phyloP scores from a whole-genome alignment of 2,113 vertebrate genomes.

The Leptocoma aspasia region DNA sequence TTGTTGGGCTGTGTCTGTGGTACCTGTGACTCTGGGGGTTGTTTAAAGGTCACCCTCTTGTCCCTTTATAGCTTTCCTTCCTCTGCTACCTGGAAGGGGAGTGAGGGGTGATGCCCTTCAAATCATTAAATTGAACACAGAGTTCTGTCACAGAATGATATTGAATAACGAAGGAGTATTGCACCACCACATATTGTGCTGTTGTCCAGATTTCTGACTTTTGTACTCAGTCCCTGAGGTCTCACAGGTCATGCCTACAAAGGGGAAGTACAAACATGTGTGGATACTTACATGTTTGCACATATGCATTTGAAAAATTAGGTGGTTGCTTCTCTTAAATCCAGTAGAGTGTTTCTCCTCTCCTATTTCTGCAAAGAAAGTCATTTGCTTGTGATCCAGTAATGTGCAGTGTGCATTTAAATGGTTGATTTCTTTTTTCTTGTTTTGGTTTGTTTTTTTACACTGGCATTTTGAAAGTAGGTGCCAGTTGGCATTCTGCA shows the following conservation, averaged over 20 bases:
- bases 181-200: background rate
- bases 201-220: background rate
- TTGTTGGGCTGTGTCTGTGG: background rate
- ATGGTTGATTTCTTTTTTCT: background rate
- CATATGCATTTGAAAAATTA: fast-evolving
- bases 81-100: background rate
- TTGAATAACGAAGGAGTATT: background rate
- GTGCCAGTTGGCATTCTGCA: conserved; percentile 58
- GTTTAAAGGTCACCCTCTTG: background rate
- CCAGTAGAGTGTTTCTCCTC: background rate
- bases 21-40: background rate
- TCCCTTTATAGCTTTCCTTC: background rate
- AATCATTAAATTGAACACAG: fast-evolving
- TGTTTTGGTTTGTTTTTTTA: background rate
- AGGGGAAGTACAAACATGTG: fast-evolving
- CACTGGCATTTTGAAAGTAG: conserved; percentile 2
- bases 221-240: background rate
- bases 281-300: background rate
- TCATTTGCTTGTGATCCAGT: background rate
- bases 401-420: background rate
- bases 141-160: background rate
- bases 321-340: background rate
- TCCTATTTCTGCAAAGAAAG: background rate
- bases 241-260: background rate
- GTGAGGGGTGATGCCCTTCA: background rate